These are phyloP conservation scores for Pachydiplax longipennis DNA, from an alignment of 2,888 invertebrate genomes.

Conservation along the genomic window DNA sequence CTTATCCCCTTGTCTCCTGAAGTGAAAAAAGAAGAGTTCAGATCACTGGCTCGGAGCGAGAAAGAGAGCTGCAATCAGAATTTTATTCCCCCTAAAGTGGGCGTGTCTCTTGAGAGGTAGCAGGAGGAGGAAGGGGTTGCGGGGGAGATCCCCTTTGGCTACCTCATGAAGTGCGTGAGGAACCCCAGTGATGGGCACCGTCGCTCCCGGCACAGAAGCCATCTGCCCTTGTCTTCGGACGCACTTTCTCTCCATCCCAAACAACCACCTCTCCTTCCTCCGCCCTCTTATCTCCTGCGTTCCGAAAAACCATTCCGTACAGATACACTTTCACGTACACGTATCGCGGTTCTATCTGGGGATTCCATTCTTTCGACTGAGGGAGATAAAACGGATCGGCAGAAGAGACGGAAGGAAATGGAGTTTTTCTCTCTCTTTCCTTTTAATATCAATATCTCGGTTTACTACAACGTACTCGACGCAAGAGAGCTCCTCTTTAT, in stretches of 20 bases:
- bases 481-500: too few relatives aligned
- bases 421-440: too few relatives aligned
- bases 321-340: background rate
- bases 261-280: background rate
- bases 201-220: conserved; percentile 30
- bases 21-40: background rate
- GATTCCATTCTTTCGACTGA: too few relatives aligned
- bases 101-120: background rate
- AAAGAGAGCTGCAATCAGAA: background rate
- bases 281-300: background rate
- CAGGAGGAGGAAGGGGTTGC: background rate
- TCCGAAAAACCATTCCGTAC: background rate
- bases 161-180: background rate
- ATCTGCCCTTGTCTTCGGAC: background rate
- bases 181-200: background rate
- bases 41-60: background rate
- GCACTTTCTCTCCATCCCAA: background rate
- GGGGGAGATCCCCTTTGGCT: background rate
- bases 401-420: too few relatives aligned
- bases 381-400: too few relatives aligned
- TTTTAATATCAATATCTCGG: too few relatives aligned
- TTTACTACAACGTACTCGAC: too few relatives aligned
- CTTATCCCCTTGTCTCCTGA: background rate
- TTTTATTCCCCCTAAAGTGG: background rate
- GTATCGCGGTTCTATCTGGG: too few relatives aligned